Evolutionary conservation across 2,888 invertebrate species (phyloP).

Genomic region (Drosophila quasianomalipes): DNA sequence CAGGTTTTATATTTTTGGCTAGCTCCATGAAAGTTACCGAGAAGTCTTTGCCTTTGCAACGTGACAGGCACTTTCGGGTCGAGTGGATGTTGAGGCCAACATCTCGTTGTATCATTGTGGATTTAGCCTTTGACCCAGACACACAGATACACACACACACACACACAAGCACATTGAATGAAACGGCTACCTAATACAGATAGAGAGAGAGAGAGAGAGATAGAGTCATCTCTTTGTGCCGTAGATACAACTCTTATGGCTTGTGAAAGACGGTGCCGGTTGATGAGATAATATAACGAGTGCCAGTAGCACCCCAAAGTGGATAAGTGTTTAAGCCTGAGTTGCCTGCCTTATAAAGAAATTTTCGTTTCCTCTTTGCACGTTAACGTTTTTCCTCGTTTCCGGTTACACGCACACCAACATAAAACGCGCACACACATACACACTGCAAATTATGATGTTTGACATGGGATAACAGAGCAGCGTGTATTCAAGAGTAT

Average conservation of each 20-base stretch:
- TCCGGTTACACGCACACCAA: slow-evolving; percentile 68
- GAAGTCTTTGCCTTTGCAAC: slow-evolving; percentile 30
- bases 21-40: slow-evolving; percentile 45
- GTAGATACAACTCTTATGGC: slow-evolving; percentile 56
- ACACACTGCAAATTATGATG: slow-evolving; percentile 70
- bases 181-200: slow-evolving; percentile 37
- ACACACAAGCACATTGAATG: slow-evolving; percentile 21
- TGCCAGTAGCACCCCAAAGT: slow-evolving; percentile 61
- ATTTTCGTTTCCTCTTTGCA: slow-evolving; percentile 60
- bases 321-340: slow-evolving; percentile 78
- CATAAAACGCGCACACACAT: slow-evolving; percentile 26
- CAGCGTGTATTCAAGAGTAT: slow-evolving; percentile 30
- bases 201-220: slow-evolving; percentile 14
- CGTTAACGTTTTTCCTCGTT: slow-evolving; percentile 67
- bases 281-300: slow-evolving; percentile 76
- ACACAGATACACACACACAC: slow-evolving; percentile 29
- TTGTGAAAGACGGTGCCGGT: slow-evolving; percentile 67
- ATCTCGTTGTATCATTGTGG: slow-evolving; percentile 66
- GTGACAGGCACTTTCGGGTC: slow-evolving; percentile 54
- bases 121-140: slow-evolving; percentile 71
- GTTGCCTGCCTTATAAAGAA: slow-evolving; percentile 70
- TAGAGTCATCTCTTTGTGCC: slow-evolving; percentile 24
- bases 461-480: slow-evolving; percentile 68
- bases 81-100: slow-evolving; percentile 59
- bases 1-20: slow-evolving; percentile 52